phyloP scores from a whole-genome alignment of 2,888 invertebrate species.

The Phyllotreta cruciferae region DNA sequence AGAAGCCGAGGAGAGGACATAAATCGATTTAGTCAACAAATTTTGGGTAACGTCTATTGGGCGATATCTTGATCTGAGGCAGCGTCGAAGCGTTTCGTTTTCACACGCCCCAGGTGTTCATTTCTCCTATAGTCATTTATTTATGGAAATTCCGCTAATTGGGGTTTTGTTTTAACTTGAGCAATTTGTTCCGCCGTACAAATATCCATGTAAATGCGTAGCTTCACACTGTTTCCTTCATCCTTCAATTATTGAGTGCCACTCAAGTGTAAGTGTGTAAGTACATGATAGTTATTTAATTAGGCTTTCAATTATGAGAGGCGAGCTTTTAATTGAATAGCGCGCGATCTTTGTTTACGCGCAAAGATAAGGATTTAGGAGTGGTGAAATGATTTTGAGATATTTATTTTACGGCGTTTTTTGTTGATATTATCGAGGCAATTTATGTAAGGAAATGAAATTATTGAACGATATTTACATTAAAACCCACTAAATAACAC shows the following conservation, averaged over 20 bases:
- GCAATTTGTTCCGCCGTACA: conserved; percentile 51
- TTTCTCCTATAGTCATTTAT: conserved; percentile 49
- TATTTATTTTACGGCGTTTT: conserved; percentile 23
- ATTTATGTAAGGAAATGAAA: conserved; percentile 30
- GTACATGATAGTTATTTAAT: conserved; percentile 47
- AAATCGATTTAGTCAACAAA: too few species aligned
- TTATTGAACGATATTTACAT: conserved; percentile 27
- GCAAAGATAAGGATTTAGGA: conserved; percentile 37
- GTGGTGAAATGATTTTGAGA: conserved; percentile 23
- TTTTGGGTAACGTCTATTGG: too few species aligned
- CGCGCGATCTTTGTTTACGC: conserved; percentile 35
- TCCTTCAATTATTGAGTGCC: conserved; percentile 44
- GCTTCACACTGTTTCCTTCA: conserved; percentile 43
- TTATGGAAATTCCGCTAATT: conserved; percentile 49
- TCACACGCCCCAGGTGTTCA: conserved; percentile 47
- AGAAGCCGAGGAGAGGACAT: too few species aligned
- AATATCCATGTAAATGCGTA: conserved; percentile 46
- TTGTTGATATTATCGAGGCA: conserved; percentile 27
- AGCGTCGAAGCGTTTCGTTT: conserved; percentile 45
- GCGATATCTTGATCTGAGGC: conserved; percentile 43
- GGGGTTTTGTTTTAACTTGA: conserved; percentile 46
- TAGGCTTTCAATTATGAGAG: conserved; percentile 35
- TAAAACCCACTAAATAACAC: conserved; percentile 29
- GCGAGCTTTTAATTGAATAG: conserved; percentile 39
- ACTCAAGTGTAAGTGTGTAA: conserved; percentile 40